Percentiles rank a stretch among this genome's conserved stretches.
phyloP scores from a whole-genome alignment of 2,113 vertebrate species.

The Hyaena hyaena region DNA sequence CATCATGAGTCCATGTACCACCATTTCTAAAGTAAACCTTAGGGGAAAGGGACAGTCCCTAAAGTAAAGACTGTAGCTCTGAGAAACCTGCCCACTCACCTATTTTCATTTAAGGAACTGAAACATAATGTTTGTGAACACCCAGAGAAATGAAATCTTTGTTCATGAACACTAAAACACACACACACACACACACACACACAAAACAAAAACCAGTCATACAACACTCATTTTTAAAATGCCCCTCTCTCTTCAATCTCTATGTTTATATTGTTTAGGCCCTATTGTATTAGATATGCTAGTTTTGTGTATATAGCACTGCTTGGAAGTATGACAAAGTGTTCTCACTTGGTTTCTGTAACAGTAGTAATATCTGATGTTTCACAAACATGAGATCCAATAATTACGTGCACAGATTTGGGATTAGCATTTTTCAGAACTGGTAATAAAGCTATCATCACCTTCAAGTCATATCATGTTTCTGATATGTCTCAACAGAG shows the following conservation, averaged over 20 bases:
- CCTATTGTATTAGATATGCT: neutral
- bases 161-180: constrained; percentile 45
- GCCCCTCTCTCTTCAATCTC: neutral
- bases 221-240: neutral
- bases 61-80: neutral
- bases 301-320: neutral
- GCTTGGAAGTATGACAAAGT: neutral
- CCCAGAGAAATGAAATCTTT: constrained; percentile 58
- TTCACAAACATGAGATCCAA: constrained; percentile 21
- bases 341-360: constrained; percentile 16
- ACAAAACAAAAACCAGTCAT: neutral
- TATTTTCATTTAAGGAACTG: constrained; percentile 73
- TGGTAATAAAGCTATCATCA: constrained; percentile 19
- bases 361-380: neutral
- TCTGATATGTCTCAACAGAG: constrained; percentile 30
- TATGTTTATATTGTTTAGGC: neutral
- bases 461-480: constrained; percentile 21
- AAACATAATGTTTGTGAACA: constrained; percentile 54
- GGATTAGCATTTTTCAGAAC: constrained; percentile 60
- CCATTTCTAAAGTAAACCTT: neutral
- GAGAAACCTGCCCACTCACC: constrained; percentile 62
- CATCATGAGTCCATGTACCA: neutral
- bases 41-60: constrained; percentile 36
- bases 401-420: constrained; percentile 43
- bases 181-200: too few relatives aligned